phyloP scores from a whole-genome alignment of 2,113 vertebrate species.

The Lagopus muta region DNA sequence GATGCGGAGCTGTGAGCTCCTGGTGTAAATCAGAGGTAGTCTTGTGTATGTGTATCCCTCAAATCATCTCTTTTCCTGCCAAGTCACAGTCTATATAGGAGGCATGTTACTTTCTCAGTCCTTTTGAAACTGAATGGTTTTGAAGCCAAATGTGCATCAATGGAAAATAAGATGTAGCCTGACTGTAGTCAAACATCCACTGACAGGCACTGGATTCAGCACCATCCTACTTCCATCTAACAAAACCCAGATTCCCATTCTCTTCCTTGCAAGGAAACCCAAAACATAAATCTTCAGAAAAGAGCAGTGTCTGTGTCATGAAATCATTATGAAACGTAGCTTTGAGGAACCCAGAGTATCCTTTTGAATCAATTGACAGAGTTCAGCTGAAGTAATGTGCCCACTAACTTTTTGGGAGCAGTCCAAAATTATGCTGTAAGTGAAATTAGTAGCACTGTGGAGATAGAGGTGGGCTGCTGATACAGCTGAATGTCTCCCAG shows the following conservation, averaged over 20 bases:
- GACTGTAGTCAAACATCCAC: background rate
- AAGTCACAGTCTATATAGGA: background rate
- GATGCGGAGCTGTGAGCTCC: background rate
- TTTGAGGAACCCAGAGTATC: background rate
- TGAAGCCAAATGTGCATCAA: background rate
- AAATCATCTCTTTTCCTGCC: background rate
- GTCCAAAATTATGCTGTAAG: background rate
- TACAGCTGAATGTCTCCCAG: background rate
- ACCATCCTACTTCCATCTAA: background rate
- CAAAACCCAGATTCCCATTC: background rate
- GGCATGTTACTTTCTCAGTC: accelerated
- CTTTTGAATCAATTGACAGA: background rate
- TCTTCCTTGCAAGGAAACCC: background rate
- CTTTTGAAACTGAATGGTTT: background rate
- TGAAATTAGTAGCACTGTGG: background rate
- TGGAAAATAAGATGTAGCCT: background rate
- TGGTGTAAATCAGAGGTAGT: background rate
- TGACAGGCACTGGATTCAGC: background rate
- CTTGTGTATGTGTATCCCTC: background rate
- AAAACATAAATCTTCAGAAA: background rate
- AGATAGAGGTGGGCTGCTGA: background rate
- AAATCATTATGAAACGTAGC: background rate
- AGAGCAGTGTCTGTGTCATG: background rate
- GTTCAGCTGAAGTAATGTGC: background rate
- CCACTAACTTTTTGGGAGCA: background rate